Evolutionary conservation across 2,888 invertebrate species (phyloP).

Genomic region (Rhingia rostrata): DNA sequence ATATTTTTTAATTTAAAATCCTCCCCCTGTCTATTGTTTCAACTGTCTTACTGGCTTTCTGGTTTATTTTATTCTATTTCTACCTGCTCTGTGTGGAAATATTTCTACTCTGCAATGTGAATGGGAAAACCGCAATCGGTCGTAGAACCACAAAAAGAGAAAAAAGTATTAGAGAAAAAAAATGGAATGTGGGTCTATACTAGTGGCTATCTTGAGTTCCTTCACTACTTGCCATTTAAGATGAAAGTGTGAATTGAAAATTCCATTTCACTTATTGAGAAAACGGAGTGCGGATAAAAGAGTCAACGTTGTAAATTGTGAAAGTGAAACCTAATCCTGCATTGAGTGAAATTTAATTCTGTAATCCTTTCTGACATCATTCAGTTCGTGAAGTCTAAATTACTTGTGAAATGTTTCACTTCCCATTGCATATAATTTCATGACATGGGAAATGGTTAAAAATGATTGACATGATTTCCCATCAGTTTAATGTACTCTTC

Average conservation of each 20-base stretch:
- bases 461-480: constrained; percentile 71
- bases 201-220: constrained; percentile 51
- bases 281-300: constrained; percentile 13
- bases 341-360: constrained; percentile 60
- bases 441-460: background rate
- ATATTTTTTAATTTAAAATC: constrained; percentile 74
- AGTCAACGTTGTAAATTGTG: constrained; percentile 7
- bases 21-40: constrained; percentile 68
- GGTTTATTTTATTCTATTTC: background rate
- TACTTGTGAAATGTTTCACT: constrained; percentile 61
- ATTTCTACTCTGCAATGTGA: constrained; percentile 37
- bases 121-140: constrained; percentile 56
- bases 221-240: constrained; percentile 4
- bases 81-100: constrained; percentile 9
- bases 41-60: constrained; percentile 62
- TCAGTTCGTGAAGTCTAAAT: constrained; percentile 18
- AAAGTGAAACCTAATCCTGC: constrained; percentile 50
- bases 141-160: constrained; percentile 28
- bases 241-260: constrained; percentile 70
- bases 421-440: constrained; percentile 31
- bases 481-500: constrained; percentile 59
- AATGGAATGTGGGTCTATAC: constrained; percentile 16
- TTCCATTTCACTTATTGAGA: constrained; percentile 63
- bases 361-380: constrained; percentile 5
- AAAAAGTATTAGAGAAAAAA: constrained; percentile 8